A percentile compares a stretch with the other conserved stretches of the same genome.
These are phyloP conservation scores for Oreohelix idahoensis DNA, from an alignment of 1,140 invertebrate species.

Conservation along the genomic window DNA sequence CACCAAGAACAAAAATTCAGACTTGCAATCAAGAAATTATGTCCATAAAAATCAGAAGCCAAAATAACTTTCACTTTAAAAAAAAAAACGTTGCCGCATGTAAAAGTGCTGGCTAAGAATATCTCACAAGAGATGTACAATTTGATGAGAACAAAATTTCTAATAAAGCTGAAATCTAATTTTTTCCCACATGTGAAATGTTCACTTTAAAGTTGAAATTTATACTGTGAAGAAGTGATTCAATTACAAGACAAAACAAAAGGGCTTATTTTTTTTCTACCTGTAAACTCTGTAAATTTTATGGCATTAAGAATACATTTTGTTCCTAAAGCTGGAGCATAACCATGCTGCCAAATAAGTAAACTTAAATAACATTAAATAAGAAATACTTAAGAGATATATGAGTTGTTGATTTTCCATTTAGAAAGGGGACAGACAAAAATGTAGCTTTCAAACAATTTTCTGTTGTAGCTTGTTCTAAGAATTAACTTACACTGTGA, in stretches of 20 bases:
- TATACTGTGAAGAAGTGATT: background rate
- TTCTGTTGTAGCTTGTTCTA: background rate
- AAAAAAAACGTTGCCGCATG: constrained; percentile 10
- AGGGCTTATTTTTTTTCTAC: background rate
- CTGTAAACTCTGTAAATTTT: background rate
- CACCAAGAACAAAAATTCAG: background rate
- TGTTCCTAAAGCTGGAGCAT: background rate
- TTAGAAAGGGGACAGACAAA: background rate
- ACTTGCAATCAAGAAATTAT: constrained; percentile 17
- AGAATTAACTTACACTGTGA: background rate
- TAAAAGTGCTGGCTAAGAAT: constrained; percentile 31
- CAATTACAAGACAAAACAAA: constrained; percentile 3
- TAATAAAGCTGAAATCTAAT: background rate
- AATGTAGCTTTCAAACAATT: background rate
- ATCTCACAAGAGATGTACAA: background rate
- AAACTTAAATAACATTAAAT: background rate
- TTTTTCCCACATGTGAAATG: background rate
- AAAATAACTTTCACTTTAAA: background rate
- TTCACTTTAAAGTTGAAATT: background rate
- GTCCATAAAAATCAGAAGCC: constrained; percentile 2
- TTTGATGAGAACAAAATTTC: constrained; percentile 17
- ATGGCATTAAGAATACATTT: background rate
- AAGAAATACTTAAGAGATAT: background rate
- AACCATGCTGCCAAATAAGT: background rate
- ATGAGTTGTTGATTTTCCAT: background rate